Conservation (phyloP, 2,888 invertebrate genomes). For the Xanthostigma xanthostigma region DNA sequence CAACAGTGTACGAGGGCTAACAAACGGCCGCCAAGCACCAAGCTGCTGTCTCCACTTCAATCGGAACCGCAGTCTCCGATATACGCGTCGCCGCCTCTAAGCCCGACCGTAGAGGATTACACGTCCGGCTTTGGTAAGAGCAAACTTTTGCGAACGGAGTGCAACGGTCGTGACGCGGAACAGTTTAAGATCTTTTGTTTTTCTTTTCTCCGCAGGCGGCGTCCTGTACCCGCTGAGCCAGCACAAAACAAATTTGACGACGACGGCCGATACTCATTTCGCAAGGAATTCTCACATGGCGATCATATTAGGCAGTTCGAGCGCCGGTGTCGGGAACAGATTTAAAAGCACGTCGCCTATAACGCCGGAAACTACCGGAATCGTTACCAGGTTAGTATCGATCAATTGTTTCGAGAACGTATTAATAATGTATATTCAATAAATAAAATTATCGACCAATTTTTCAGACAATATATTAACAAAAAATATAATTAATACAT, state of each 20-base stretch:
- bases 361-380: background rate
- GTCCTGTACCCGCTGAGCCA: constrained; percentile 30
- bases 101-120: constrained; percentile 29
- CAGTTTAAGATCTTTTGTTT: too few relatives aligned
- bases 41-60: constrained; percentile 41
- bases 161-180: background rate
- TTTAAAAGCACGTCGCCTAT: constrained; percentile 20
- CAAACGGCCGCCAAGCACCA: constrained; percentile 46
- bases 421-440: too few relatives aligned
- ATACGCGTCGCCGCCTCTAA: constrained; percentile 52
- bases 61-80: constrained; percentile 58
- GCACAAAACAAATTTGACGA: constrained; percentile 26
- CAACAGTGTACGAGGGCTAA: constrained; percentile 65
- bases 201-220: constrained; percentile 16
- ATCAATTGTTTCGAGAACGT: too few relatives aligned
- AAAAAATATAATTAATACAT: too few relatives aligned
- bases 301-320: constrained; percentile 57
- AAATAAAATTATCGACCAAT: too few relatives aligned
- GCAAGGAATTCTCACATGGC: constrained; percentile 85
- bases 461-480: too few relatives aligned
- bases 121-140: constrained; percentile 26
- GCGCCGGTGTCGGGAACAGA: constrained; percentile 26
- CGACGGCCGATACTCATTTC: constrained; percentile 62
- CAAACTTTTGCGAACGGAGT: background rate
- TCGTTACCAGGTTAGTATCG: background rate